phyloP scores from a whole-genome alignment of 2,113 vertebrate species.

The Rhinopomastus cyanomelas region DNA sequence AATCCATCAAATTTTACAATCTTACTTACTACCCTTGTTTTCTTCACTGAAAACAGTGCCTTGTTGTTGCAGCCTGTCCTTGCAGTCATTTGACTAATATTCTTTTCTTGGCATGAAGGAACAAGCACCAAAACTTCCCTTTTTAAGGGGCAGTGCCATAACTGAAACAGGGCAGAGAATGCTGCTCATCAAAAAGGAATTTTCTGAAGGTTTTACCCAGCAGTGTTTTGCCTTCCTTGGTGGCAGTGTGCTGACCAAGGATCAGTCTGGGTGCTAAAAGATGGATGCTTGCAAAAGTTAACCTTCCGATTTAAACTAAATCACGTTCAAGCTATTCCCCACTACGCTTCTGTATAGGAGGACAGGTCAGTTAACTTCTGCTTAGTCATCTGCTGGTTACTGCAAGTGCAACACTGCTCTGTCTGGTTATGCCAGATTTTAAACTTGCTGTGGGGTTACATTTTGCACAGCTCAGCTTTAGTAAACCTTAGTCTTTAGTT shows the following conservation, averaged over 20 bases:
- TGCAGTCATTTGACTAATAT: not conserved
- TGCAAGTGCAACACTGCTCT: not conserved
- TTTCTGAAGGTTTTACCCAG: constrained; percentile 36
- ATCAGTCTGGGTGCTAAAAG: not conserved
- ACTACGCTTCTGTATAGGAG: not conserved
- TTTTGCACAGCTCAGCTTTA: constrained; percentile 3
- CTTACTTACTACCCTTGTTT: not conserved
- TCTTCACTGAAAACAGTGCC: not conserved
- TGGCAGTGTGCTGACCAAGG: not conserved
- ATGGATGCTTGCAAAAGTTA: not conserved
- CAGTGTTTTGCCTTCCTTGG: not conserved
- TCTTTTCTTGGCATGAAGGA: not conserved
- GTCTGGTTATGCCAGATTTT: not conserved
- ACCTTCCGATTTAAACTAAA: not conserved
- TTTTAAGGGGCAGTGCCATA: not conserved
- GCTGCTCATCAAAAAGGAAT: not conserved
- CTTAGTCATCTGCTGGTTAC: constrained; percentile 20
- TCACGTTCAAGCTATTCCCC: not conserved
- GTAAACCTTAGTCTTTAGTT: constrained; percentile 11
- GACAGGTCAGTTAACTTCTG: constrained; percentile 22
- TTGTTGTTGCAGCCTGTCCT: not conserved
- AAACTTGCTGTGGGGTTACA: constrained; percentile 7
- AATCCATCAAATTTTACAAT: not conserved
- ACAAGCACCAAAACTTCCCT: not conserved
- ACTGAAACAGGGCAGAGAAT: not conserved